phyloP scores from a whole-genome alignment of 2,797 vertebrate species.

The Philypnodon macrostomus region DNA sequence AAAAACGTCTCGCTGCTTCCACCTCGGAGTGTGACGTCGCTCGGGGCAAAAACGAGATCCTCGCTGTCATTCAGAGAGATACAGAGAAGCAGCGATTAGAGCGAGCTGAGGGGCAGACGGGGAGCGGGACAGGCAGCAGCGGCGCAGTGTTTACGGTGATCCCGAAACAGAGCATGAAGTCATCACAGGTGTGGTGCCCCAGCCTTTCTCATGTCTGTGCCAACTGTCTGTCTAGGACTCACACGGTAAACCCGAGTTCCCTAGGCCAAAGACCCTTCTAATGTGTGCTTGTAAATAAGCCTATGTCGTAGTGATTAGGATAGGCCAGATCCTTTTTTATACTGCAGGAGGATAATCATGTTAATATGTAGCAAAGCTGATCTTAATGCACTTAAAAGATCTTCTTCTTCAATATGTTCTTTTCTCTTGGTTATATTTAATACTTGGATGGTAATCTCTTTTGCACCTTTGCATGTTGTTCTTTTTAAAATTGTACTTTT shows the following conservation, averaged over 20 bases:
- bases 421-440: too few relatives aligned
- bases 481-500: too few relatives aligned
- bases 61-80: constrained; percentile 64
- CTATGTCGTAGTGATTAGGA: too few relatives aligned
- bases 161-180: constrained; percentile 72
- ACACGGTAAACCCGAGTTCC: constrained; percentile 5
- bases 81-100: constrained; percentile 60
- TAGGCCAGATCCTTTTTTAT: too few relatives aligned
- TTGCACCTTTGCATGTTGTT: too few relatives aligned
- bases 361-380: too few relatives aligned
- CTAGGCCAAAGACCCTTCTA: background rate
- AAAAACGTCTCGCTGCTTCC: too few relatives aligned
- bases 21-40: constrained; percentile 78
- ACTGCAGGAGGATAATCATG: too few relatives aligned
- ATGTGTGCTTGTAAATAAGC: too few relatives aligned
- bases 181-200: constrained; percentile 60
- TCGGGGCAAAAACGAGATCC: constrained; percentile 70
- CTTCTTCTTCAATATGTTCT: too few relatives aligned
- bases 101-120: constrained; percentile 33
- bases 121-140: constrained; percentile 19
- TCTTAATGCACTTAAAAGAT: too few relatives aligned
- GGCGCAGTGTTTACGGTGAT: constrained; percentile 66
- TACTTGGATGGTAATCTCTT: too few relatives aligned
- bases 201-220: constrained; percentile 38
- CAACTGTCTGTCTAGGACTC: constrained; percentile 25